Conservation (phyloP, 2,797 vertebrate genomes). For the Mormyrus proboscirostris region DNA sequence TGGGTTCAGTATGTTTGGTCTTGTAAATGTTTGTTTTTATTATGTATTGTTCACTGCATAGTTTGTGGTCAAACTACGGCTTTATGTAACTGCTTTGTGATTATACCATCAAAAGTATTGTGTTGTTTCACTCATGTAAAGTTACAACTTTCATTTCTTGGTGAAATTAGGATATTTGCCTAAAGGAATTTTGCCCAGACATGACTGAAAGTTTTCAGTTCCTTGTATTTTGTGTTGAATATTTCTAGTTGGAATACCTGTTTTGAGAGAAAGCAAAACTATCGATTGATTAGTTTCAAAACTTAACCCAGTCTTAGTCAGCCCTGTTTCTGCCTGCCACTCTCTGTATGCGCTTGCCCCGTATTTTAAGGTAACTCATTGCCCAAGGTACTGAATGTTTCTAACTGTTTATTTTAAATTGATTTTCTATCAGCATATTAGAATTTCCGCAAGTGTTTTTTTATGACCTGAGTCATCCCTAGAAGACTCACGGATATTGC, state of each 20-base stretch:
- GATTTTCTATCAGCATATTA: not conserved
- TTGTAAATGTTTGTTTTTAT: not conserved
- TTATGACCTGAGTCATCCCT: not conserved
- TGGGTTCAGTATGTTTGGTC: not conserved
- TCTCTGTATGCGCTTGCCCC: not conserved
- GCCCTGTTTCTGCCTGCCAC: not conserved
- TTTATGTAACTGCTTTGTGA: not conserved
- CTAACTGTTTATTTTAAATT: not conserved
- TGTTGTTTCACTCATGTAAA: not conserved
- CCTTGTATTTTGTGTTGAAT: not conserved
- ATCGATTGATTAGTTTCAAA: not conserved
- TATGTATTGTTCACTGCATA: not conserved
- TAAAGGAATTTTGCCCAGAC: not conserved
- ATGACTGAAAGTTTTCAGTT: not conserved
- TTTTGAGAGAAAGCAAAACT: not conserved
- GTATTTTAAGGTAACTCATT: not conserved
- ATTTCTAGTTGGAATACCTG: not conserved
- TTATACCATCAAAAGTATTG: conserved; percentile 3
- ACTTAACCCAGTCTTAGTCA: not conserved
- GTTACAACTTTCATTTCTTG: not conserved
- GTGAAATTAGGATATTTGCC: not conserved
- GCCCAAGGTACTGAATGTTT: not conserved
- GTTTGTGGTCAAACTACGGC: not conserved
- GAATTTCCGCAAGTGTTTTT: not conserved
- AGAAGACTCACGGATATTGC: not conserved